A percentile compares a stretch with the other conserved stretches of the same genome.
Evolutionary conservation across 2,888 invertebrate genomes (phyloP).

Genomic region (Pantelozetes paolii): DNA sequence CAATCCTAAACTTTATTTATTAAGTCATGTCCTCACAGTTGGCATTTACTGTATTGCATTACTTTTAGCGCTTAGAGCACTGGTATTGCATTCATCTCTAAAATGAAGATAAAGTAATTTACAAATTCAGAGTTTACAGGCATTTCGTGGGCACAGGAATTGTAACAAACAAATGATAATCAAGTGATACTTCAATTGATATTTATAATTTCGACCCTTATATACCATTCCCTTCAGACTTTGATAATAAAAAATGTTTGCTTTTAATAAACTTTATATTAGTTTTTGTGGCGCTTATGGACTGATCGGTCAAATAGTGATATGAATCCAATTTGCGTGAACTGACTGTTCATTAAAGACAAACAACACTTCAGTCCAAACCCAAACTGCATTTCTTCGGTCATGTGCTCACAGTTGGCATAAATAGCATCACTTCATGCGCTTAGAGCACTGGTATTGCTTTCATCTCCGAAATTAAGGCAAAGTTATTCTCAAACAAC

Average conservation of each 20-base stretch:
- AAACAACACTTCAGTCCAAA: not conserved
- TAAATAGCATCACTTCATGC: not conserved
- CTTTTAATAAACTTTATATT: conserved; percentile 8
- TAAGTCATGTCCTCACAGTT: not conserved
- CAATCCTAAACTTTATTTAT: not conserved
- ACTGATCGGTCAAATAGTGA: conserved; percentile 21
- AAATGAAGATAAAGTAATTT: not conserved
- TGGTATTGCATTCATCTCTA: not conserved
- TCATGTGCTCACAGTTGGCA: not conserved
- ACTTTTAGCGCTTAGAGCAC: not conserved
- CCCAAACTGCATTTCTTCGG: not conserved
- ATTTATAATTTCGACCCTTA: too few species aligned
- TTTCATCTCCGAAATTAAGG: not conserved
- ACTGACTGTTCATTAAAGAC: conserved; percentile 2
- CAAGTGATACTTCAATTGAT: not conserved
- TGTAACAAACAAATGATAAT: not conserved
- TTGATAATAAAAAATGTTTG: not conserved
- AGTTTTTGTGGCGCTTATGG: not conserved
- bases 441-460: not conserved
- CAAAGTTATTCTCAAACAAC: conserved; percentile 1
- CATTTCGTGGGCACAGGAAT: not conserved
- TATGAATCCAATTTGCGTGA: conserved; percentile 15
- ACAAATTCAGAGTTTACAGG: not conserved
- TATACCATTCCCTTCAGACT: too few species aligned
- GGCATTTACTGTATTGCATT: not conserved